Base-by-base conservation (phyloP, 2,113 vertebrate species). In the Arothron firmamentum region DNA sequence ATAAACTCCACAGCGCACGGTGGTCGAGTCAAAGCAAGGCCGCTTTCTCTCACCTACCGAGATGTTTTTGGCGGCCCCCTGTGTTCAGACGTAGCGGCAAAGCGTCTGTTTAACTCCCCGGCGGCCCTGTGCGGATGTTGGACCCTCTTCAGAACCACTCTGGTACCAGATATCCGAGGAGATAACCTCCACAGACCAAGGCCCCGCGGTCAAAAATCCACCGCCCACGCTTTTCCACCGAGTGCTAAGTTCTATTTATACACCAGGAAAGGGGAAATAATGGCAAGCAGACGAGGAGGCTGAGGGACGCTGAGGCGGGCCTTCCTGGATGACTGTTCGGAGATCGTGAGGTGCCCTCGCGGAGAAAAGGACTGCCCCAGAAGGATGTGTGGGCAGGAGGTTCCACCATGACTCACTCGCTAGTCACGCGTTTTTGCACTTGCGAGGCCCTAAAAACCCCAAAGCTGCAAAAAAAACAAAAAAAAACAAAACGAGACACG, bases 231-330 rank as follows among this genome's bases (percentile, higher is more conserved):
- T 5, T 80, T 78, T 76, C 74, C 68, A 73, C 78, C 81, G 77
- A 85, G 86, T 84, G 79, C 84, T 83, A 77, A 78, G 78, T 87
- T 88, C 83, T 87, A 87, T 88, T 85, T 85, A 83, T 88, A 84
- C 48, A 70, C 83, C 74, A 58, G 53, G 77, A 80, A 80, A 70
- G 34, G 56, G 81, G 78, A 80, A 75, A 75, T 87, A 87, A 87
- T 85, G 78, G 72, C 78, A 83, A 69, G 74, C 85, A 88, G 83
- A 87, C 84, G 87, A 80, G 78, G 67, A 65, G 65, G 76, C 49
- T 19, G 75, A 73, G 81, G 75, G 56, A 79, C 69, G 67, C 75
- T 70, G 74, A 62, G 66, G 83, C 66, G 56, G 73, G 62, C 57
- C 53, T 69, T 64, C 53, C 45, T 77, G 62, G 72, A 84, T 71